Evolutionary conservation across 1,140 invertebrate genomes (phyloP), one percentile per base, ranked within the genome.

Genomic region (Formica selysi): DNA sequence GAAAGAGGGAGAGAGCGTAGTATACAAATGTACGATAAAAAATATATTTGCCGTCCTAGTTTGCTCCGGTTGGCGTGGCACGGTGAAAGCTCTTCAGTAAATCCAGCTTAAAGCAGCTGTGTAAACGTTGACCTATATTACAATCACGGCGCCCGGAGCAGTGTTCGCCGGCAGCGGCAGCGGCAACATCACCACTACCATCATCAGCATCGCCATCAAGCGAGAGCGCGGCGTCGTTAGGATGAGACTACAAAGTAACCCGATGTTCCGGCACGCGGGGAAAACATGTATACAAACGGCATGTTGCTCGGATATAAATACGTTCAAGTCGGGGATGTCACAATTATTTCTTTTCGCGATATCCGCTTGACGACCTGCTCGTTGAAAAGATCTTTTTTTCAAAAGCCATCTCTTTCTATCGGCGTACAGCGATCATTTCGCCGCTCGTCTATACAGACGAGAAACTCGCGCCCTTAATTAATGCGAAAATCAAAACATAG

Each of bases 101-200:
- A 95, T 95, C 93, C 93, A 93, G 93, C 94, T 95, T 94, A 93
- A 94, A 93, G 92, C 93, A 92, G 93, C 93, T 94, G 93, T 94
- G 94, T 94, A 94, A 95, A 95, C 92, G 92, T 94, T 95, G 94
- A 95, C 94, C 94, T 94, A 95, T 94, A 94, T 95, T 94, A 93
- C 92, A 94, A 94, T 94, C 91, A 93, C 92, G 89, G 71, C 91
- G 59, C 83, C 48, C 36, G 65, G 62, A 85, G 64, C 48, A 51
- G 48, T 51, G 62, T 76, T 48, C 62, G 76, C 59, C 48, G 51
- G 44, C 61, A 41, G 51, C 57, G 19, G 16, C 68, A 84, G 48
- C 36, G 62, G 76, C 80, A 73, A 36, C 64, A 80, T 78, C 74
- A 70, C 54, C 64, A 38, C 74, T 36, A 71, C 68, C 57, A 83